Base-by-base conservation (phyloP, 1,140 invertebrate genomes). In the Eriocheir sinensis region DNA sequence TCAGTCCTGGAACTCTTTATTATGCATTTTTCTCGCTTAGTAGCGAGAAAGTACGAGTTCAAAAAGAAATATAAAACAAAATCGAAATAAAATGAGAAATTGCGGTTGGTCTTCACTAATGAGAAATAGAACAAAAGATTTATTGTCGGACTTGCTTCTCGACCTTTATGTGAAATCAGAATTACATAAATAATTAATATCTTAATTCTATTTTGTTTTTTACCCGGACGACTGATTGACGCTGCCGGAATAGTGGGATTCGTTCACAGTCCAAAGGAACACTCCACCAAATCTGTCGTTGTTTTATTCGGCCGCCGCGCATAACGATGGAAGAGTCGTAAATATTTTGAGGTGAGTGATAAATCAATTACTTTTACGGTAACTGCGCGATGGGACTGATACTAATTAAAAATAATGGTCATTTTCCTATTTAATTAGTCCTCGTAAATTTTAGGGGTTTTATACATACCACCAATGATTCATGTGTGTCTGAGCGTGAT, bases 391-490 rank as follows among this genome's bases (percentile, higher is more conserved):
- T 86, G 83, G 83, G 36, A 34, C 30, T 86, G 83, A 86, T 86
- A 86, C 83, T 86, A 86, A 86, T 86, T 86, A 86, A 86, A 86
- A 86, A 41, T 86, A 86, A 86, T 86, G 83, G 83, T 86, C 83
- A 86, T 41, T 86, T 86, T 86, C 83, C 15, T 86, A 40, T 86
- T 86, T 86, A 86, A 86, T 86, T 86, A 86, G 83, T 34, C 36
- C 40, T 38, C 83, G 40, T 86, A 86, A 86, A 86, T 86, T 86
- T 86, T 41, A 17, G 27, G n/a, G 40, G 60, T n/a, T 72, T 72
- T n/a, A 72, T 6, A 72, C 60, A 72, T 12, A 40, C 34, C 40
- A 41, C 40, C 40, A 40, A 34, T 86, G 83, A 40, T 38, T 72
- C 12, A 72, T n/a, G 12, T 72, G 60, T 72, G 60, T 72, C 12